Evolutionary conservation across 2,797 vertebrate species (phyloP), one percentile per base, ranked within the genome.

Genomic region (Tinamus major): DNA sequence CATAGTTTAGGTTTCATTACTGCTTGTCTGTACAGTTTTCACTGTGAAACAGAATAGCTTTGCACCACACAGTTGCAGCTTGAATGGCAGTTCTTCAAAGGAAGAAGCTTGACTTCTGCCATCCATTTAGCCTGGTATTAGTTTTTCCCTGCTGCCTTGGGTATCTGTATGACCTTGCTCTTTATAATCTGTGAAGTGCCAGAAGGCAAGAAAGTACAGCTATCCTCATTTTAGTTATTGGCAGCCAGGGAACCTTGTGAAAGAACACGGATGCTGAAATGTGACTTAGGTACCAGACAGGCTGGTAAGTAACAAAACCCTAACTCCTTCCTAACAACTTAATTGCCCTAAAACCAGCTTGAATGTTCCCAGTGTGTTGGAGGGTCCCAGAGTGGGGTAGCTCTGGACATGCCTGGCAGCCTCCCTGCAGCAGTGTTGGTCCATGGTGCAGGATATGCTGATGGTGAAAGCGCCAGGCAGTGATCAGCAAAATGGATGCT

Each of bases 1-100:
- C 49, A 42, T 55, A 23, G 29, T 65, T 80, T 58, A 6, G 26
- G 8, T 61, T 83, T 63, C 58, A 48, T 49, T 78, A 9, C 71
- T 46, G 17, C 63, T 90, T 79, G 10, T 44, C 27, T 35, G 9
- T 69, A 31, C 2, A 26, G 24, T 70, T 89, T 90, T 63, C 10
- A 14, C 35, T 44, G 35, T 33, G 56, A 91, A 84, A 88, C 53
- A 70, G 75, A 89, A 23, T 51, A 31, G 23, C 65, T 92, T 86
- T 91, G 58, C 58, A 69, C 75, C 78, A 5, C 51, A 13, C 63
- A 65, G 49, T 53, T 53, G 27, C 53, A 55, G 29, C 11, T 76
- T 63, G 27, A 67, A 53, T 67, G 31, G 3, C 33, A 48, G 24
- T 67, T 61, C 51, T 70, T 39, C 8, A 48, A 23, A 86, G 16